Evolutionary conservation across 2,888 invertebrate species (phyloP).

Genomic region (Hyles lineata): DNA sequence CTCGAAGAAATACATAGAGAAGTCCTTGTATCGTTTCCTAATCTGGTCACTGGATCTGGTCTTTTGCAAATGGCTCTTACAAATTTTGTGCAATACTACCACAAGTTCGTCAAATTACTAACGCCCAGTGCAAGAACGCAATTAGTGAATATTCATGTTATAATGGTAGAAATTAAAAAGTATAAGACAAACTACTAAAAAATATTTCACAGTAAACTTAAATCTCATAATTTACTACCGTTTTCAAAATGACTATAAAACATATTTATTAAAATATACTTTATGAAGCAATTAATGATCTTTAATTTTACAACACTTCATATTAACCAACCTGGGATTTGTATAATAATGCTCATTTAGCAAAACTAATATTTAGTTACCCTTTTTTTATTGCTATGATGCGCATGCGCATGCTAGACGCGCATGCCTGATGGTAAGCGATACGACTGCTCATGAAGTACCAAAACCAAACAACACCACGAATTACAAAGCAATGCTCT

Average conservation of each 20-base stretch:
- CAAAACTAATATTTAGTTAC: too few relatives aligned
- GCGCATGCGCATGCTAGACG: too few relatives aligned
- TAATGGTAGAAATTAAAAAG: conserved; percentile 99
- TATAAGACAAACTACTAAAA: conserved; percentile 96
- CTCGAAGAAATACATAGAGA: conserved; percentile 97
- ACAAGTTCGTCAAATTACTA: conserved; percentile 97
- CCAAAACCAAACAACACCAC: too few relatives aligned
- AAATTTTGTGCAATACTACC: conserved; percentile 98
- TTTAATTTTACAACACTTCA: too few relatives aligned
- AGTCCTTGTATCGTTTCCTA: conserved; percentile 97
- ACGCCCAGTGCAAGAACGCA: conserved; percentile 94
- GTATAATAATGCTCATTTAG: too few relatives aligned
- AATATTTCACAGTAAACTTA: background rate
- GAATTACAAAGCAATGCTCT: too few relatives aligned
- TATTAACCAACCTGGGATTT: too few relatives aligned
- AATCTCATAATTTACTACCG: background rate
- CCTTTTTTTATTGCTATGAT: too few relatives aligned
- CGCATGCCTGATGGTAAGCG: too few relatives aligned
- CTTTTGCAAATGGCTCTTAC: conserved; percentile 97
- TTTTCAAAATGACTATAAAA: background rate
- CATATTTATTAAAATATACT: too few relatives aligned
- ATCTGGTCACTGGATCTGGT: conserved; percentile 97
- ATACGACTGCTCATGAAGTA: too few relatives aligned
- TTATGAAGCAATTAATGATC: too few relatives aligned
- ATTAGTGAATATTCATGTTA: conserved; percentile 98